phyloP scores from a whole-genome alignment of 2,113 vertebrate species.

The Hemibagrus wyckioides region DNA sequence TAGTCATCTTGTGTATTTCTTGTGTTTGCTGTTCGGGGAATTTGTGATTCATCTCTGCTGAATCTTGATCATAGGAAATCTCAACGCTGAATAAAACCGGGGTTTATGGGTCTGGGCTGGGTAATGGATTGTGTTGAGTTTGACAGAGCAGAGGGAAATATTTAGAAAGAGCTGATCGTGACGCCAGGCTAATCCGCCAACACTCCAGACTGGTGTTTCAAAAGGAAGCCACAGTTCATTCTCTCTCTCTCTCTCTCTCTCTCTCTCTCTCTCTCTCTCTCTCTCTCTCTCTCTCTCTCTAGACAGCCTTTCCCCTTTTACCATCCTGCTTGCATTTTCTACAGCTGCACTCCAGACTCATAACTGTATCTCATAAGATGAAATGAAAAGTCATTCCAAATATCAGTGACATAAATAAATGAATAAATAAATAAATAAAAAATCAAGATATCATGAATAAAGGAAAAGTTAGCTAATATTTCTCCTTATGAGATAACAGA shows the following conservation, averaged over 20 bases:
- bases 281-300: not conserved
- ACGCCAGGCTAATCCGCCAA: conserved; percentile 63
- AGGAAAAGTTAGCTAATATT: not conserved
- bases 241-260: not conserved
- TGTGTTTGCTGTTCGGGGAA: not conserved
- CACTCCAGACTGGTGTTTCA: conserved; percentile 49
- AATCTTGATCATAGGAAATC: conserved; percentile 20
- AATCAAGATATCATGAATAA: not conserved
- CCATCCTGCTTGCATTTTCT: not conserved
- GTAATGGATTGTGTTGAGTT: conserved; percentile 65
- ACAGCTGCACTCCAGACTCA: not conserved
- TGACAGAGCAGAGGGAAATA: conserved; percentile 66
- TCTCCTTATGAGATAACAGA: too few species aligned
- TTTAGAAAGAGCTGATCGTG: conserved; percentile 60
- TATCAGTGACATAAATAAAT: not conserved
- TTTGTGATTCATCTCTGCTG: not conserved
- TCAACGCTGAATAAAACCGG: conserved; percentile 62
- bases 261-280: not conserved
- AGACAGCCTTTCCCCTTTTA: not conserved
- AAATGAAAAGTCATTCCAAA: not conserved
- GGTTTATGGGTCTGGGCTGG: conserved; percentile 62
- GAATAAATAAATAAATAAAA: not conserved
- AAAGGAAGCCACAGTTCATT: not conserved
- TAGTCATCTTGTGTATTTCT: conserved; percentile 8
- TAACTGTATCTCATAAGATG: not conserved